Conservation (phyloP, 2,113 vertebrate species). For the Sardina pilchardus region DNA sequence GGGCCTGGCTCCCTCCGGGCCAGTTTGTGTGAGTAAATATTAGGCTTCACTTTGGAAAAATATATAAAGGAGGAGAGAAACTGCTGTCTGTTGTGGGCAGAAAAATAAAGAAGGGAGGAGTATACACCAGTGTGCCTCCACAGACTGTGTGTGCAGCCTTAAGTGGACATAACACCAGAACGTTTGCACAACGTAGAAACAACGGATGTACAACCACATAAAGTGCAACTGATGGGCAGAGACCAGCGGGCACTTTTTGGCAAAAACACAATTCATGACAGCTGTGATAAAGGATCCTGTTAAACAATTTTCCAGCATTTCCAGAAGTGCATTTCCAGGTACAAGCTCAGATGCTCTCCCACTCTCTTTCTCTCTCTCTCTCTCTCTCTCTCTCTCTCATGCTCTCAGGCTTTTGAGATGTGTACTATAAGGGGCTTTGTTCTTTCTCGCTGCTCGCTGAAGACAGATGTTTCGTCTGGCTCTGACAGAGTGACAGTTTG, state of each 20-base stretch:
- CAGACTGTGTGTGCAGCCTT: neutral
- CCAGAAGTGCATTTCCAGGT: neutral
- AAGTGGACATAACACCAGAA: neutral
- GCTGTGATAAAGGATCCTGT: neutral
- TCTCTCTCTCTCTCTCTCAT: neutral
- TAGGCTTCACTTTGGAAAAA: neutral
- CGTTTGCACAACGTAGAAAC: neutral
- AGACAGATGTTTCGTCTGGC: slow-evolving; percentile 49
- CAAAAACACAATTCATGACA: neutral
- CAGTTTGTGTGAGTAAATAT: slow-evolving; percentile 47
- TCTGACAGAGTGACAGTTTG: slow-evolving; percentile 45
- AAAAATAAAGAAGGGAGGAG: neutral
- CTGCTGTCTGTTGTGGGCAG: neutral
- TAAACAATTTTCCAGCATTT: neutral
- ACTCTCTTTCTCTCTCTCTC: neutral
- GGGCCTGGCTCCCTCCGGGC: neutral
- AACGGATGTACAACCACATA: neutral
- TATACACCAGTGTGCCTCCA: neutral
- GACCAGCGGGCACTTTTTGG: neutral
- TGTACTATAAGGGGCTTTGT: slow-evolving; percentile 14
- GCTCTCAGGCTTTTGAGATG: neutral
- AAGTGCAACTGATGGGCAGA: neutral
- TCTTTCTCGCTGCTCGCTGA: slow-evolving; percentile 32
- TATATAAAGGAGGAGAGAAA: neutral
- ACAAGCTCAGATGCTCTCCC: slow-evolving; percentile 2